These are phyloP conservation scores for Melanotaenia nigrans DNA, from an alignment of 2,797 vertebrate species.

Conservation along the genomic window DNA sequence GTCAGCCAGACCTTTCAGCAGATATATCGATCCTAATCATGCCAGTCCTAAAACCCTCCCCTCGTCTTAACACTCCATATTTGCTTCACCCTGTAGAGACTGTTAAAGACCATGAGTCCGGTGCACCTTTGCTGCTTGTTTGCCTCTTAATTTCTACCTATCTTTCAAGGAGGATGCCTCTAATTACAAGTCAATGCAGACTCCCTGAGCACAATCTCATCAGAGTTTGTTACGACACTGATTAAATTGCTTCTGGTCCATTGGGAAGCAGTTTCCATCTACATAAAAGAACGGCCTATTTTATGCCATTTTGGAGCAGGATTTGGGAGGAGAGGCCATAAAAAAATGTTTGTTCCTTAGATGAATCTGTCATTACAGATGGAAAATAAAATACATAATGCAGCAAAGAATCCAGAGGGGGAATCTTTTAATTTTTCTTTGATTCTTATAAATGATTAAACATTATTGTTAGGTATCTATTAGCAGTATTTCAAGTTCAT, in stretches of 20 bases:
- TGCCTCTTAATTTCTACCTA: constrained; percentile 30
- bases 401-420: constrained; percentile 15
- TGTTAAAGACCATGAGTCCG: constrained; percentile 17
- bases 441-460: constrained; percentile 66
- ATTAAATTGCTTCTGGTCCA: constrained; percentile 69
- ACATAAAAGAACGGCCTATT: constrained; percentile 28
- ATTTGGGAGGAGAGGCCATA: background rate
- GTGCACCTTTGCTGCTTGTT: constrained; percentile 19
- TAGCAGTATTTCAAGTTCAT: constrained; percentile 60
- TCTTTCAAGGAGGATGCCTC: constrained; percentile 44
- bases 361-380: constrained; percentile 23
- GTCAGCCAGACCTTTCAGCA: constrained; percentile 35
- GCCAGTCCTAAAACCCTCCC: constrained; percentile 22
- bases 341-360: constrained; percentile 26
- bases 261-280: constrained; percentile 34
- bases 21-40: constrained; percentile 30
- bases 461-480: constrained; percentile 61
- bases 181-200: constrained; percentile 76
- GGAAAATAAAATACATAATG: constrained; percentile 40
- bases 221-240: constrained; percentile 74
- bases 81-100: constrained; percentile 14
- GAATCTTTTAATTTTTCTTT: constrained; percentile 31
- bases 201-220: constrained; percentile 67
- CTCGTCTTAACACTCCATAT: constrained; percentile 6
- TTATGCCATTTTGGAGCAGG: constrained; percentile 14